Evolutionary conservation across 1,140 invertebrate genomes (phyloP), one percentile per base, ranked within the genome.

Genomic region (Samia ricini): DNA sequence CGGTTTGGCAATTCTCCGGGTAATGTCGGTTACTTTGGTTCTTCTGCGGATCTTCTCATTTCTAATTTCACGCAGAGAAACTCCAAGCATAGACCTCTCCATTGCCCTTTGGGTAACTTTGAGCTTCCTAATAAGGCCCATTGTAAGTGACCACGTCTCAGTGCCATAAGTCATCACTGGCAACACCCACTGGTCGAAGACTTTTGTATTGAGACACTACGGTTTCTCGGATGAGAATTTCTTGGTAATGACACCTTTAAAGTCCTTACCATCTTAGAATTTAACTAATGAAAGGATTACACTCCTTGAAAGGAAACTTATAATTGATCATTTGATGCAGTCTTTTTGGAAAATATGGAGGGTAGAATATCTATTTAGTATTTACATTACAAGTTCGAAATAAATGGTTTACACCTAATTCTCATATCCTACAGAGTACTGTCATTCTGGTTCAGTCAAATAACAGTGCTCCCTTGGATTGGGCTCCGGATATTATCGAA

Each of bases 401-500:
- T 54, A 54, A 54, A 54, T 54, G 51, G 51, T 5, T 19, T 21
- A 54, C 2, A 56, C 55, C 33, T 15, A 26, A 49, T 19, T 49
- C 51, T 51, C 60, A 49, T 15, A 60, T 67, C 15, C 51, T 19
- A 50, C 42, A 60, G 48, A 51, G 66, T 7, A 49, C 60, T 21
- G 56, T 67, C 15, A 60, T 63, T 0, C 29, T 67, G 7, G 10
- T 66, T 55, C 52, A 52, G 18, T 24, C 55, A 8, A 49, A 66
- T 10, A 66, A 66, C 24, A 29, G 26, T 21, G 52, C 60, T 52
- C 54, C 60, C 20, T 26, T 61, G 15, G n/a, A 57, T 54, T 66
- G 60, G 64, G 59, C 64, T 15, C 42, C 59, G n/a, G 63, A 56
- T 42, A 54, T 64, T 21, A 26, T 64, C n/a, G 63, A 64, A 15